These are phyloP conservation scores for Otolemur garnettii DNA, from an alignment of 2,113 vertebrate genomes.

Conservation along the genomic window DNA sequence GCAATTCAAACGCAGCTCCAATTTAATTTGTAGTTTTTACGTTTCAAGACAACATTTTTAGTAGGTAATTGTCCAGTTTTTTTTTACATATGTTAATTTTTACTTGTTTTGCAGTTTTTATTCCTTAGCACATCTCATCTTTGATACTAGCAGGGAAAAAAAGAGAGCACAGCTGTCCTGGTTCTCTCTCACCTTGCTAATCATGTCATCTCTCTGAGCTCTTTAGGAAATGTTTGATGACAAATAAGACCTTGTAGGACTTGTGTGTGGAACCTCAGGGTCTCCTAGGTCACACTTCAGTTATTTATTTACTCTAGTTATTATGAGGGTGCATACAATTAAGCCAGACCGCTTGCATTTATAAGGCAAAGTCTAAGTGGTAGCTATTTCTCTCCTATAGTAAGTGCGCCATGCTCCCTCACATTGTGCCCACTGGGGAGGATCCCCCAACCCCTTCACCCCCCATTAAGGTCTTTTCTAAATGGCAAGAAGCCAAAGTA, in stretches of 20 bases:
- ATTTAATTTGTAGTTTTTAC: conserved; percentile 84
- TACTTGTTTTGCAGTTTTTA: neutral
- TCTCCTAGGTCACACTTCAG: no score
- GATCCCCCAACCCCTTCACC: no score
- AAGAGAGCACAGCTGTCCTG: neutral
- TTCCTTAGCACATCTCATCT: neutral
- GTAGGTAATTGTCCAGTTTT: conserved; percentile 65
- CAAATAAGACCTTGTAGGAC: neutral
- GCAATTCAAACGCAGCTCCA: conserved; percentile 77
- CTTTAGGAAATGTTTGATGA: conserved; percentile 42
- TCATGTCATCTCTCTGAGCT: neutral
- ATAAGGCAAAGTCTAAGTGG: no score
- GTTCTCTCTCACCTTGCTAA: conserved; percentile 14
- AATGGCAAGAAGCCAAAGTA: neutral
- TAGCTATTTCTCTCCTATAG: no score
- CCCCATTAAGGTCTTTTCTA: conserved; percentile 28
- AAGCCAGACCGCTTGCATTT: no score
- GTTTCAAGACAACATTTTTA: conserved; percentile 73
- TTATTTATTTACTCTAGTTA: no score
- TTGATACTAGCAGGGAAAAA: neutral
- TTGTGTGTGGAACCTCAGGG: neutral
- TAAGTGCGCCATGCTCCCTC: no score
- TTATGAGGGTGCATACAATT: no score
- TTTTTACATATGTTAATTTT: conserved; percentile 63
- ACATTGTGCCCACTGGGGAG: no score